phyloP scores from a whole-genome alignment of 2,888 invertebrate genomes.

The Heliconius cydno region DNA sequence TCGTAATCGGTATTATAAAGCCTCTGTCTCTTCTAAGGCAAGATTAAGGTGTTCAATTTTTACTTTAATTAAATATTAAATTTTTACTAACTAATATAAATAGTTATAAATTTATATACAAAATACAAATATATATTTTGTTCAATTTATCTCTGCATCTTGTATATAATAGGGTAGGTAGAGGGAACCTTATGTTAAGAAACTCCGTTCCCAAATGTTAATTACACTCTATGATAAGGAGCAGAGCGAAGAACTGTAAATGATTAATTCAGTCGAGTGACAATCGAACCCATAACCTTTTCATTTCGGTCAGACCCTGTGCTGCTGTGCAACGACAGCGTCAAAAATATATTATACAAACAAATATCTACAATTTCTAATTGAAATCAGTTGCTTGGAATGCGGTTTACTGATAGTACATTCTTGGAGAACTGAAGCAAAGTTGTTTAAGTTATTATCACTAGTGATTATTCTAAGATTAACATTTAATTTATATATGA shows the following conservation, averaged over 20 bases:
- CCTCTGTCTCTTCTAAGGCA: slow-evolving; percentile 43
- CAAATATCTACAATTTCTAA: background rate
- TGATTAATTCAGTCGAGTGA: too few relatives aligned
- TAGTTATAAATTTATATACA: background rate
- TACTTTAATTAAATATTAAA: slow-evolving; percentile 49
- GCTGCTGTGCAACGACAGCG: too few relatives aligned
- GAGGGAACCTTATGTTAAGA: too few relatives aligned
- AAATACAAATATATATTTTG: too few relatives aligned
- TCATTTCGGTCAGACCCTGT: too few relatives aligned
- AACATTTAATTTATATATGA: background rate
- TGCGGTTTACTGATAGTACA: slow-evolving; percentile 6
- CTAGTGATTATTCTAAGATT: background rate
- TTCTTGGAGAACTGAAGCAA: background rate
- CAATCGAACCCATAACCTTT: too few relatives aligned
- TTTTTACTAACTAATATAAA: background rate
- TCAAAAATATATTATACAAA: background rate
- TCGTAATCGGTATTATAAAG: slow-evolving; percentile 58
- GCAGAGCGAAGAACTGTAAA: background rate
- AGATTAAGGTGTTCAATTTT: slow-evolving; percentile 56
- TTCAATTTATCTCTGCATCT: too few relatives aligned
- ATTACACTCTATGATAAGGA: too few relatives aligned
- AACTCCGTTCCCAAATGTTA: too few relatives aligned
- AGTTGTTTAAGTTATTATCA: background rate
- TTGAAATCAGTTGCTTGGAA: background rate
- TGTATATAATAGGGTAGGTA: too few relatives aligned